Evolutionary conservation across 2,797 vertebrate genomes (phyloP).

Genomic region (Chaetodon trifasciatus): DNA sequence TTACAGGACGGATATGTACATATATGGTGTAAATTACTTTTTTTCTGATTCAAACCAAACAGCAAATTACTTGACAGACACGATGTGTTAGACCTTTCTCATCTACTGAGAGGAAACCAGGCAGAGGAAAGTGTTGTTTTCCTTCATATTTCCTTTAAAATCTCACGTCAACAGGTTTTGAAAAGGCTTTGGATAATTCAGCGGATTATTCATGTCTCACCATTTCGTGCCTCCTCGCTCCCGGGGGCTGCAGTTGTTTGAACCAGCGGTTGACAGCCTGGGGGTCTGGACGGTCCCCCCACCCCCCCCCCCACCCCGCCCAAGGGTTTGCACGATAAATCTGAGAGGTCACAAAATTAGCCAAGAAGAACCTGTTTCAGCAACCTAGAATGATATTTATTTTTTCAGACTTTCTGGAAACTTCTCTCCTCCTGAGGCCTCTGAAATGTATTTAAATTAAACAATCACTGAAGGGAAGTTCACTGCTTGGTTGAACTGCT

Average conservation of each 20-base stretch:
- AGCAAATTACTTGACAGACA: too few species aligned
- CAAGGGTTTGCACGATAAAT: neutral
- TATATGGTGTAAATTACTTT: too few species aligned
- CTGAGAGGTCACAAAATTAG: constrained; percentile 1
- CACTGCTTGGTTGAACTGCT: neutral
- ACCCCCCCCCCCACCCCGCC: too few species aligned
- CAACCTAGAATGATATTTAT: neutral
- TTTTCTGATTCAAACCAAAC: neutral
- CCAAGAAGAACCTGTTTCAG: neutral
- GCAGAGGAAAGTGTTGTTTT: constrained; percentile 19
- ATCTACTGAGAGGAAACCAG: neutral
- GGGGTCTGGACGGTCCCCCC: neutral
- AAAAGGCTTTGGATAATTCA: constrained; percentile 50
- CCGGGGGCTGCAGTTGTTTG: neutral
- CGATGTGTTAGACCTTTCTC: neutral
- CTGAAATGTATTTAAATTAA: constrained; percentile 6
- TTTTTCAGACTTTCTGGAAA: neutral
- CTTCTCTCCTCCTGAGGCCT: neutral
- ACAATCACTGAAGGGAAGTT: constrained; percentile 12
- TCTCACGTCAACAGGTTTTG: constrained; percentile 14
- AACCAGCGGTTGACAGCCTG: constrained; percentile 26
- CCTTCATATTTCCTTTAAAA: constrained; percentile 26
- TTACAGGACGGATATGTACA: neutral
- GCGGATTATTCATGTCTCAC: constrained; percentile 16
- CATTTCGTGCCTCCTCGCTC: constrained; percentile 19